phyloP scores from a whole-genome alignment of 1,140 invertebrate species.

The Drosophila pachea region DNA sequence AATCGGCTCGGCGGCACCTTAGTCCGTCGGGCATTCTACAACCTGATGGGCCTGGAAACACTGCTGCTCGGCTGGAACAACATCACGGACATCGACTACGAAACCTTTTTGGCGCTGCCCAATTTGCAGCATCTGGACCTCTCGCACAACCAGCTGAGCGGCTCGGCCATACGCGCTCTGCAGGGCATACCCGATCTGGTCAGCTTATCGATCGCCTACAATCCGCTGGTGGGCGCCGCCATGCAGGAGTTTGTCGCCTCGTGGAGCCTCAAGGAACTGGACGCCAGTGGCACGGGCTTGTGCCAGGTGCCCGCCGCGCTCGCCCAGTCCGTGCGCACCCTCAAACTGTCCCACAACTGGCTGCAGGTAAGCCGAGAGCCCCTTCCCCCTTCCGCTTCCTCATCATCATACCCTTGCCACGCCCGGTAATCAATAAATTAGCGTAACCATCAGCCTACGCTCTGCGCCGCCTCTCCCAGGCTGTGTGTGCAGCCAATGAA shows the following conservation, averaged over 20 bases:
- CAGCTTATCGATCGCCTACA: conserved; percentile 87
- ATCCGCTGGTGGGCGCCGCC: conserved; percentile 82
- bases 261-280: conserved; percentile 79
- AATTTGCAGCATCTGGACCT: conserved; percentile 88
- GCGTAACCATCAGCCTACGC: conserved; percentile 15
- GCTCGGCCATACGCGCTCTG: conserved; percentile 85
- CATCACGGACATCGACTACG: conserved; percentile 80
- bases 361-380: conserved; percentile 64
- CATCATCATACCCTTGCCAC: too few species aligned
- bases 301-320: conserved; percentile 89
- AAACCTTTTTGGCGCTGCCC: conserved; percentile 83
- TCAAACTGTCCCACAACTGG: conserved; percentile 88
- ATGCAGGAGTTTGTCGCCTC: conserved; percentile 78
- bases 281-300: conserved; percentile 88
- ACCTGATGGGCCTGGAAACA: conserved; percentile 77
- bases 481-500: conserved; percentile 58
- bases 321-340: conserved; percentile 89
- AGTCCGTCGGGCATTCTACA: conserved; percentile 76
- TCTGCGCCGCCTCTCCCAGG: background rate
- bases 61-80: conserved; percentile 81
- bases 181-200: conserved; percentile 87
- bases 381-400: too few species aligned
- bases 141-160: conserved; percentile 86
- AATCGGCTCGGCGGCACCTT: conserved; percentile 76
- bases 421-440: conserved; percentile 52